These are phyloP conservation scores for Ammodytes marinus DNA, from an alignment of 2,113 vertebrate genomes.

Conservation along the genomic window DNA sequence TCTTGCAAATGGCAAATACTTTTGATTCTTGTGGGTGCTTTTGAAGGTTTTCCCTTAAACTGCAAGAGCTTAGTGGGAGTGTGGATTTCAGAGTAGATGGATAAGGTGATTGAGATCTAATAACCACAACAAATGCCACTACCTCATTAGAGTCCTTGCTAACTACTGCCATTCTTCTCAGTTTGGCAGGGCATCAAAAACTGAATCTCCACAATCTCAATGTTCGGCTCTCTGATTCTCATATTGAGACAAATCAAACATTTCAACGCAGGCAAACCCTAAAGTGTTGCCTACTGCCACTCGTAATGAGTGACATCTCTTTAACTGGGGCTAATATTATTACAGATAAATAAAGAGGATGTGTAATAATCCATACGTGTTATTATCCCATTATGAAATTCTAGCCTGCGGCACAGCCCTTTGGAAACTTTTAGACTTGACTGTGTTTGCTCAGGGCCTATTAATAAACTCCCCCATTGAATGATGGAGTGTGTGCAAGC, in stretches of 20 bases:
- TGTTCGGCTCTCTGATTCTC: conserved; percentile 10
- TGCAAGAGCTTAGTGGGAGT: conserved; percentile 80
- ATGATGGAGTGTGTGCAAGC: conserved; percentile 79
- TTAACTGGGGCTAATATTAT: conserved; percentile 70
- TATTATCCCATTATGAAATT: conserved; percentile 84
- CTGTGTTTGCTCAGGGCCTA: conserved; percentile 83
- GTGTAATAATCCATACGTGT: conserved; percentile 78
- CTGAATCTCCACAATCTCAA: conserved; percentile 31
- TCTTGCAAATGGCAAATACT: conserved; percentile 85
- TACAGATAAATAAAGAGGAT: conserved; percentile 80
- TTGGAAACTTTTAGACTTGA: conserved; percentile 83
- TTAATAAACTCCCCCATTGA: conserved; percentile 82
- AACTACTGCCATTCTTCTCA: conserved; percentile 52
- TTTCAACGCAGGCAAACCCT: conserved; percentile 42
- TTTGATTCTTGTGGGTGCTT: conserved; percentile 89
- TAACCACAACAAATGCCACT: conserved; percentile 70
- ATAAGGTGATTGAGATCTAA: conserved; percentile 77
- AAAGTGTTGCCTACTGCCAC: conserved; percentile 55
- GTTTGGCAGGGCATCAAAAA: conserved; percentile 39
- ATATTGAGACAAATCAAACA: conserved; percentile 41
- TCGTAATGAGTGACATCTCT: conserved; percentile 75
- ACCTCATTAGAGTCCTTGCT: conserved; percentile 58
- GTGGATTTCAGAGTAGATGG: conserved; percentile 86
- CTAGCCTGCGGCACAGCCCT: conserved; percentile 68
- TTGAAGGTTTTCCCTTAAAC: conserved; percentile 85